These are phyloP conservation scores for Rousettus leschenaultii DNA, from an alignment of 2,113 vertebrate genomes.

Conservation along the genomic window DNA sequence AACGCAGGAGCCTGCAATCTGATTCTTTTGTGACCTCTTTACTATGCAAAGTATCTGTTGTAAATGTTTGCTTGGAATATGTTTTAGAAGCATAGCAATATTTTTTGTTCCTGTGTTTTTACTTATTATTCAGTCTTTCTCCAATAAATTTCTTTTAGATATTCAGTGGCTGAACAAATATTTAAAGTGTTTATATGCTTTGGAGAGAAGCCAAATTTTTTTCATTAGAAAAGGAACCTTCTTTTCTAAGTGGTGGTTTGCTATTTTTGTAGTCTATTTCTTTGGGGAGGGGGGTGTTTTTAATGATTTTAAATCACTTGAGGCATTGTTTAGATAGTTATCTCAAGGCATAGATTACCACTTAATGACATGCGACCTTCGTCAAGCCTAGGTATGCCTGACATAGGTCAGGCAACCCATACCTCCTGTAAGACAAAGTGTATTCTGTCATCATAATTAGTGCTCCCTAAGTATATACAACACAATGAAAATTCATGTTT, in stretches of 20 bases:
- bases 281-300: neutral
- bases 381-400: neutral
- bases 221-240: neutral
- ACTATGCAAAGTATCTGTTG: conserved; percentile 34
- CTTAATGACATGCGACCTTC: conserved; percentile 47
- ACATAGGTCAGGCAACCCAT: neutral
- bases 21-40: conserved; percentile 48
- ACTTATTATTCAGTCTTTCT: neutral
- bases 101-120: conserved; percentile 32
- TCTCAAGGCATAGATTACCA: neutral
- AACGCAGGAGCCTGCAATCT: conserved; percentile 36
- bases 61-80: neutral
- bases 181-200: conserved; percentile 25
- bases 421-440: neutral
- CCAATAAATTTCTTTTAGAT: neutral
- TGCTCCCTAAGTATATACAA: neutral
- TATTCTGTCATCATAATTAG: conserved; percentile 20
- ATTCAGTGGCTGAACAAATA: conserved; percentile 8
- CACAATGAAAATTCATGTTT: conserved; percentile 51
- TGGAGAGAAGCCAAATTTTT: neutral
- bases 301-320: neutral
- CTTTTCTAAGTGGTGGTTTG: conserved; percentile 22
- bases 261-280: neutral
- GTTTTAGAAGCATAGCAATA: neutral
- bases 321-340: neutral